These are phyloP conservation scores for Nanorana parkeri DNA, from an alignment of 2,113 vertebrate species.

Conservation along the genomic window DNA sequence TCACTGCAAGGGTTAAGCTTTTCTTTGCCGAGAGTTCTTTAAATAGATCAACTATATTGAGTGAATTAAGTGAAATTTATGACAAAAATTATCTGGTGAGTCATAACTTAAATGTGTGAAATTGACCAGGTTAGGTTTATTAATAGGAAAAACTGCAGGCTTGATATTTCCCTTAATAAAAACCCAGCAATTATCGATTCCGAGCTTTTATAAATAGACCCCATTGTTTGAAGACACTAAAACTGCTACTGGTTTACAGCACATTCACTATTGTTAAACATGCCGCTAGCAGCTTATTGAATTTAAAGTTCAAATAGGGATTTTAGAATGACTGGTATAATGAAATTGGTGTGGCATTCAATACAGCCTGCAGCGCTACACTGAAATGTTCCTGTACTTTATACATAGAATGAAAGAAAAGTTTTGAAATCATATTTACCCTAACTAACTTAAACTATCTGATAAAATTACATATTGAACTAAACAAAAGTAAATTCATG, in stretches of 20 bases:
- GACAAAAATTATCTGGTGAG: too few relatives aligned
- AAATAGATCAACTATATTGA: too few relatives aligned
- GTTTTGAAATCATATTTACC: slow-evolving; percentile 15
- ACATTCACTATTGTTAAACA: slow-evolving; percentile 36
- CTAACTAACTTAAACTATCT: slow-evolving; percentile 35
- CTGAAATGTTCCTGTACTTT: slow-evolving; percentile 33
- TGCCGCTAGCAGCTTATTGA: slow-evolving; percentile 47
- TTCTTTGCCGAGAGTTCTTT: too few relatives aligned
- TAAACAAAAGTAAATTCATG: slow-evolving; percentile 16
- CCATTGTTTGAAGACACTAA: neutral
- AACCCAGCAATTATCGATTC: neutral
- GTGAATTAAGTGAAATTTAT: too few relatives aligned
- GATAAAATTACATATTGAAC: slow-evolving; percentile 9
- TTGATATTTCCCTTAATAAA: too few relatives aligned
- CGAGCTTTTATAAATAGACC: too few relatives aligned
- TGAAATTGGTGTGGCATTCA: slow-evolving; percentile 44
- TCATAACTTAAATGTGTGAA: too few relatives aligned
- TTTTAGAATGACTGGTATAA: slow-evolving; percentile 46
- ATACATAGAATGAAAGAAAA: slow-evolving; percentile 13
- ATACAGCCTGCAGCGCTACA: slow-evolving; percentile 39
- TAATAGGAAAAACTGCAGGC: too few relatives aligned
- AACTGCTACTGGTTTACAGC: slow-evolving; percentile 14
- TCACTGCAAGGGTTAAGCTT: too few relatives aligned
- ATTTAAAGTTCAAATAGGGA: slow-evolving; percentile 52
- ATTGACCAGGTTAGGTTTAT: too few relatives aligned